Conservation (phyloP, 2,888 invertebrate species). For the Brassicogethes aeneus region DNA sequence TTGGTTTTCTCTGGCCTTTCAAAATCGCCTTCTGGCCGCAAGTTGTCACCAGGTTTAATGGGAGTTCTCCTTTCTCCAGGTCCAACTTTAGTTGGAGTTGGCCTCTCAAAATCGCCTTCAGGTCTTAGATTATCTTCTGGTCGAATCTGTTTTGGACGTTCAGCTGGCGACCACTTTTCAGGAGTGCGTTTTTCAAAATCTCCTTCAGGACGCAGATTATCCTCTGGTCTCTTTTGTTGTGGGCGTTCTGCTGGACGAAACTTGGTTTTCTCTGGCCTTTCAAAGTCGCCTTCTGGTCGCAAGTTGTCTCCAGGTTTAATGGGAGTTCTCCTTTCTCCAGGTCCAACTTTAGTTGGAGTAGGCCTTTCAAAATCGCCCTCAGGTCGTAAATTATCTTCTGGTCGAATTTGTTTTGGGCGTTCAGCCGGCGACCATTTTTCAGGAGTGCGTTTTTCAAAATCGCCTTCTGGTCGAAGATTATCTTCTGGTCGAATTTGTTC, state of each 20-base stretch:
- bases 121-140: constrained; percentile 49
- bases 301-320: constrained; percentile 43
- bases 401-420: constrained; percentile 39
- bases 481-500: constrained; percentile 48
- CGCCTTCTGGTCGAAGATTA: constrained; percentile 54
- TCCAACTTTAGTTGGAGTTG: constrained; percentile 39
- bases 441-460: constrained; percentile 41
- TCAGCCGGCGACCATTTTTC: constrained; percentile 43
- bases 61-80: constrained; percentile 40
- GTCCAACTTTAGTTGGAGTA: constrained; percentile 31
- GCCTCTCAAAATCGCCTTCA: constrained; percentile 46
- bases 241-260: constrained; percentile 39
- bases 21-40: constrained; percentile 43
- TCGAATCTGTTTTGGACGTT: constrained; percentile 38
- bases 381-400: constrained; percentile 41
- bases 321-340: constrained; percentile 39
- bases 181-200: constrained; percentile 44
- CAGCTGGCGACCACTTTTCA: constrained; percentile 36
- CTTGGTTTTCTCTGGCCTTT: constrained; percentile 33
- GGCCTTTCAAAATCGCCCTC: constrained; percentile 50
- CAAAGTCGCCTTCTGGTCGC: constrained; percentile 43
- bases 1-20: constrained; percentile 34
- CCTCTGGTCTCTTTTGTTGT: constrained; percentile 40
- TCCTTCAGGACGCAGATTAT: constrained; percentile 51
- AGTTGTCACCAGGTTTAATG: constrained; percentile 46